Evolutionary conservation across 1,140 invertebrate species (phyloP).

Genomic region (Aphidius ervi): DNA sequence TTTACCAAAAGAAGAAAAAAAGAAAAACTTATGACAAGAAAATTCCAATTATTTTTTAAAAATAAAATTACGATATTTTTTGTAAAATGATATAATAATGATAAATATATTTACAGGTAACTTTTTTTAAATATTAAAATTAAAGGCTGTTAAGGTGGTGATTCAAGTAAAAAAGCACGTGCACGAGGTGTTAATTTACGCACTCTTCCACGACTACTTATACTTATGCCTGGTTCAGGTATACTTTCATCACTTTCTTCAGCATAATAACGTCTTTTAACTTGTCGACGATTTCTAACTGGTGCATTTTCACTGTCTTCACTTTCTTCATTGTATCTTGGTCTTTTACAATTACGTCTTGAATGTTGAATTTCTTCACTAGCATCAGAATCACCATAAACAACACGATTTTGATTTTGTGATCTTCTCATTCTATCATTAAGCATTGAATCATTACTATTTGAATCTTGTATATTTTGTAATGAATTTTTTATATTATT

Average conservation of each 20-base stretch:
- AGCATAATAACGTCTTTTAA: conserved; percentile 44
- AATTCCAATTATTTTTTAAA: neutral
- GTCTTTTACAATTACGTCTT: conserved; percentile 28
- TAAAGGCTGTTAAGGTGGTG: conserved; percentile 38
- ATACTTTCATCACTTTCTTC: conserved; percentile 45
- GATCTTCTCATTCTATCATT: conserved; percentile 23
- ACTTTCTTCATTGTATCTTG: conserved; percentile 61
- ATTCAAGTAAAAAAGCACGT: conserved; percentile 63
- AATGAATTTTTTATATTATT: conserved; percentile 21
- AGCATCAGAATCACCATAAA: neutral
- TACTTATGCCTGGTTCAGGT: conserved; percentile 54
- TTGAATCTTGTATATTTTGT: conserved; percentile 6
- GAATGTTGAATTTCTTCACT: conserved; percentile 15
- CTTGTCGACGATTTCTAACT: conserved; percentile 38
- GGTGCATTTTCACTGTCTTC: conserved; percentile 39
- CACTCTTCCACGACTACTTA: conserved; percentile 80
- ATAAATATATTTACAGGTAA: conserved; percentile 11
- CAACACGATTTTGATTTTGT: neutral
- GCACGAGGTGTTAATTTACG: conserved; percentile 77
- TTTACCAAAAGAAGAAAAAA: no score
- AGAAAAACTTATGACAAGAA: no score
- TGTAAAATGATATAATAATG: neutral
- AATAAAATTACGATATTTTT: conserved; percentile 6
- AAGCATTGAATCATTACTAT: conserved; percentile 12
- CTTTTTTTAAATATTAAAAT: conserved; percentile 2